Evolutionary conservation across 2,113 vertebrate species (phyloP).

Genomic region (Burhinus oedicnemus): DNA sequence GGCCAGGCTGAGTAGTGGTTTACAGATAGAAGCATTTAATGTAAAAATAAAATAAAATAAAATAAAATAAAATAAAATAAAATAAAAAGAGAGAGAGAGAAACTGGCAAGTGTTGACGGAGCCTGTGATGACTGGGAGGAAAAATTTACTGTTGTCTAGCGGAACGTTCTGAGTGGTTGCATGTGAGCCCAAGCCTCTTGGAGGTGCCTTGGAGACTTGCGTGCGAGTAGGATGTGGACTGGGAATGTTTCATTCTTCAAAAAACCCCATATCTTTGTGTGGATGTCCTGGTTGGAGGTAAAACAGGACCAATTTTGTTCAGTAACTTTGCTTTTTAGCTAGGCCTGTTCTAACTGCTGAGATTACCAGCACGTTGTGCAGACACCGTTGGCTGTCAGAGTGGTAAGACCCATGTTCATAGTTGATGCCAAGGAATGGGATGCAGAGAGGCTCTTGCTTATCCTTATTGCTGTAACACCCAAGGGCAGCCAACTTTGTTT

Average conservation of each 20-base stretch:
- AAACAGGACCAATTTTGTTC: no score
- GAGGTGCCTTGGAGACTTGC: background rate
- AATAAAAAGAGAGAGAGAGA: background rate
- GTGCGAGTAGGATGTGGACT: background rate
- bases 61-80: no score
- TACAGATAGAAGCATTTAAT: background rate
- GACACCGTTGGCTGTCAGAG: no score
- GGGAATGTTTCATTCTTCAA: background rate
- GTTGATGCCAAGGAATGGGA: no score
- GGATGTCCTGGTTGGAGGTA: background rate
- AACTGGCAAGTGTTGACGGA: background rate
- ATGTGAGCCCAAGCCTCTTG: background rate
- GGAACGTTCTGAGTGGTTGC: background rate
- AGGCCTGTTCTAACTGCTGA: no score
- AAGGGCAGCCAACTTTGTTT: no score
- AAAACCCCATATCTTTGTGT: rapidly evolving
- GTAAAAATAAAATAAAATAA: no score
- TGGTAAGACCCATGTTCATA: no score
- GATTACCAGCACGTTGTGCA: no score
- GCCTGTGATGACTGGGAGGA: background rate
- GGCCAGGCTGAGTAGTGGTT: background rate
- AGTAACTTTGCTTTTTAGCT: no score
- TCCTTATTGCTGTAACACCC: no score
- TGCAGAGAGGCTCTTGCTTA: no score
- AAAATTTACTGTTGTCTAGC: background rate